Base-by-base conservation (phyloP, 1,140 invertebrate species). In the Harpegnathos saltator region DNA sequence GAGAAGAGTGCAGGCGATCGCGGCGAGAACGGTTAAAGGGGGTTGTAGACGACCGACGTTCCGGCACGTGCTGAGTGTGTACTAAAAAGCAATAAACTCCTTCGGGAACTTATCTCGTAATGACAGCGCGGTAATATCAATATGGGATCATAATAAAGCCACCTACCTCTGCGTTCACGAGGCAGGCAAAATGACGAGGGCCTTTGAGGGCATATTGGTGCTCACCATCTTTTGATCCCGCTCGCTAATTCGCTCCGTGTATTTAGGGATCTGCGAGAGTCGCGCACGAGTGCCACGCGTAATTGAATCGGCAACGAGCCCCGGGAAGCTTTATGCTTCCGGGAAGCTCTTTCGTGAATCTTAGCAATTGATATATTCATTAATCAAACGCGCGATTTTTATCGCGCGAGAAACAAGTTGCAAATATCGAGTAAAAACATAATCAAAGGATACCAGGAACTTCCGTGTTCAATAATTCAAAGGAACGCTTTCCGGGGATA, bases 21-120 rank as follows among this genome's bases (percentile, higher is more conserved):
- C 61, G 68, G 73, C 62, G 82, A 56, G 68, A 48, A 52, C 26
- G 75, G 81, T 73, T 29, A 58, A 54, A 77, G 65, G 22, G 87
- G 85, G 68, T 81, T 66, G 61, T 71, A 75, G 54, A 62, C 65
- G 29, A 62, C 26, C 83, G 78, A 71, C 59, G 52, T 78, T 66
- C 72, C 77, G 92, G 77, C 93, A 94, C 93, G 93, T 93, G 93
- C 90, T 86, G 77, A 74, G 50, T 88, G 87, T 88, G 82, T 85
- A 91, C 90, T 90, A 91, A 91, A 92, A 94, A 91, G 92, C 92
- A 93, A 94, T 93, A 93, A 93, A 92, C 86, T 91, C 78, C 82
- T 80, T 54, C 62, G 78, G 66, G 72, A 90, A 91, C 65, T 89
- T 86, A 83, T 65, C 73, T 80, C 56, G 85, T 90, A 91, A 92